Evolutionary conservation across 2,888 invertebrate species (phyloP).

Genomic region (Apoderus coryli): DNA sequence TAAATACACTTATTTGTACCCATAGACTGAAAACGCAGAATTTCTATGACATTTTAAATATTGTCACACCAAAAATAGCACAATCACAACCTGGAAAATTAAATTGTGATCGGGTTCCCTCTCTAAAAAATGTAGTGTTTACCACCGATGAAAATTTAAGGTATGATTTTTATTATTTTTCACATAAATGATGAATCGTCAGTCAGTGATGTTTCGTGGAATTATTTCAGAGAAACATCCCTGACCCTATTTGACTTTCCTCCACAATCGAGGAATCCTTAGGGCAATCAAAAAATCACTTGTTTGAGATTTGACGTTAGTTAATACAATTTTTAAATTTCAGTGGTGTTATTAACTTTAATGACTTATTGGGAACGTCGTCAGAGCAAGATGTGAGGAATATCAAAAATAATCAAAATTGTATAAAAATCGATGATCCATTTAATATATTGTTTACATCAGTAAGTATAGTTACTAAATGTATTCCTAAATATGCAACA

Average conservation of each 20-base stretch:
- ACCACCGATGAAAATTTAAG: constrained; percentile 36
- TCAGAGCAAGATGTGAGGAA: constrained; percentile 23
- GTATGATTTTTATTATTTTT: no score
- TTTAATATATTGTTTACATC: constrained; percentile 76
- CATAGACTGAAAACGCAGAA: constrained; percentile 47
- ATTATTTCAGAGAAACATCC: no score
- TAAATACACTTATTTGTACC: constrained; percentile 51
- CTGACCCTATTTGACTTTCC: no score
- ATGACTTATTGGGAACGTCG: constrained; percentile 30
- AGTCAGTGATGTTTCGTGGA: no score
- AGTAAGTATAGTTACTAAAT: constrained; percentile 29
- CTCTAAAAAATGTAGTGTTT: constrained; percentile 42
- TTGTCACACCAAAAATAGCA: constrained; percentile 43
- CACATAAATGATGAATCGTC: no score
- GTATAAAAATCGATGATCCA: constrained; percentile 48
- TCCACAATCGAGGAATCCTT: no score
- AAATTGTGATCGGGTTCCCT: constrained; percentile 34
- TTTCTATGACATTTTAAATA: constrained; percentile 48
- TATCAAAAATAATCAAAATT: constrained; percentile 31
- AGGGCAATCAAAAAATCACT: no score
- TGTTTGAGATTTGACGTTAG: no score
- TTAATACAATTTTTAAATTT: no score
- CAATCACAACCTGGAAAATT: constrained; percentile 34
- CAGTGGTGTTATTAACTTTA: no score
- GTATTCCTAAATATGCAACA: no score